Base-by-base conservation (phyloP, 2,113 vertebrate species). In the Rhinichthys klamathensis region DNA sequence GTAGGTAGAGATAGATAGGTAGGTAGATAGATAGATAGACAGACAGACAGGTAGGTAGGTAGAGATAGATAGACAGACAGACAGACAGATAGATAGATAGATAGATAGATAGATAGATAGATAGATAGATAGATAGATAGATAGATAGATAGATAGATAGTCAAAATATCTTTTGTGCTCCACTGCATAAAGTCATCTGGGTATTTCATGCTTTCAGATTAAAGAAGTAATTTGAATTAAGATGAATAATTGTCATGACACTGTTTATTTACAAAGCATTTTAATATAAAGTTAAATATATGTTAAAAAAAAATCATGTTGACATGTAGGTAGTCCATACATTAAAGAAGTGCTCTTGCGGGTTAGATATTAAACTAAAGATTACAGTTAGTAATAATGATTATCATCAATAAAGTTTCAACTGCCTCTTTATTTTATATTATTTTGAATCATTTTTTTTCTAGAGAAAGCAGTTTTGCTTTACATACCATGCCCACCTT, bases 281-380 rank as follows among this genome's bases (percentile, higher is more conserved):
- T 79, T 61, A 25, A 41, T 79, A 41, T 16, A 27, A 60, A 78
- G 23, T 78, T 60, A 60, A 38, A 60, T 78, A 56, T 10, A 76
- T 30, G 30, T 49, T 9, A 1, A 54, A 27, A 54, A 27, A 61
- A 25, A 41, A 41, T n/a, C 6, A 60, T n/a, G 23, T 60, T 79
- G 18, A 60, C 18, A 6, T 35, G 27, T 72, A 3, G 38, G 11
- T 44, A 3, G 11, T n/a, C 21, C 1, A 8, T 41, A 13, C 58
- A 61, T 25, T 12, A 12, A 72, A 44, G 23, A 21, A 69, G 32
- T 69, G 0, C 0, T 21, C 16, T 38, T 23, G 16, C 18, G 9
- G 65, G 35, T 69, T 35, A 21, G 35, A 38, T 21, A 35, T 67
- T 21, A 70, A 70, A 70, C 15, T 67, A 18, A 67, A 18, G 18